Evolutionary conservation across 2,888 invertebrate genomes (phyloP), one percentile per base, ranked within the genome.

Genomic region (Brenthis ino): DNA sequence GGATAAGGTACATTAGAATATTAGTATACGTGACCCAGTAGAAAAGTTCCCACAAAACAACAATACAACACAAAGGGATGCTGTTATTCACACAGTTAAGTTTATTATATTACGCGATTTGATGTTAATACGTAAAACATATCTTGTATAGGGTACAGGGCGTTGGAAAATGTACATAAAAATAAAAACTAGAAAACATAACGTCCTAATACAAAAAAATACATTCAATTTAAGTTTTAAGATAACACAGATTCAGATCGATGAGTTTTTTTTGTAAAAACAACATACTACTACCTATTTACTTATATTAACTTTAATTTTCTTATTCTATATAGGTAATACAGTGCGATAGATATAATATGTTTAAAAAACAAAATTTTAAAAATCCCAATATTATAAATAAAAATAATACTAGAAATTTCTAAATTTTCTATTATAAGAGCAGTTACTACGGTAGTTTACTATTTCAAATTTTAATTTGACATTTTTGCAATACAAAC

Each of bases 51-150:
- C 93, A 92, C 90, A 90, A 87, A 85, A 85, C 85, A 77, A 91
- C 88, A 92, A 92, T 87, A 72, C 80, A 51, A 20, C 71, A 92
- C 87, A 92, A 92, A 90, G 85, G 91, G 93, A 92, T 91, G 91
- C 91, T 91, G 90, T 92, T 92, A 89, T 91, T 92, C 92, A 93
- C 92, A 91, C 91, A 91, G 90, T 92, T 93, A 89, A 88, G 85
- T 89, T 82, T 83, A 84, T 83, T 84, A 84, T 85, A 77, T 83
- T 84, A 84, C 76, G 80, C 76, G 80, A 81, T 83, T 83, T 81
- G 78, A 82, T 80, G 79, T 79, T 76, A 75, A 79, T 76, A 71
- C 63, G 68, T 63, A 43, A 54, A 63, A 54, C 53, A 37, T 63
- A 24, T 20, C 43, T 63, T 20, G 2, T 53, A 13, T 16, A 14